Base-by-base conservation (phyloP, 2,888 invertebrate species). In the Ypsolopha sequella region DNA sequence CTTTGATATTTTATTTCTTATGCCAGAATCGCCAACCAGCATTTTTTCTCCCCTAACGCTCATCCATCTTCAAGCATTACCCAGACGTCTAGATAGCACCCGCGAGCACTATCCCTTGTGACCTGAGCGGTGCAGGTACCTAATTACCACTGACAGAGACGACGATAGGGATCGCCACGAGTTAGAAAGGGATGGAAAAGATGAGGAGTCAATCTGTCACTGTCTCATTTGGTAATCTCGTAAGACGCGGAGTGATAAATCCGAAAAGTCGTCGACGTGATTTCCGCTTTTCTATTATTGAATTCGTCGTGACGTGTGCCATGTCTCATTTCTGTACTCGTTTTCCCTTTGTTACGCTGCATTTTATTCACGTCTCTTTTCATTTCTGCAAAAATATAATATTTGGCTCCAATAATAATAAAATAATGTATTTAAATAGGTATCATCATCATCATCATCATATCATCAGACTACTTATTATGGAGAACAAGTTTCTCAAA, bases 221-320 rank as follows among this genome's bases (percentile, higher is more conserved):
- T 80, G 84, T 85, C 82, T 73, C 69, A 70, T 80, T 67, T 65
- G 65, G 76, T 85, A 82, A 82, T 84, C 85, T 81, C 75, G 76
- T 76, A 73, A 73, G 76, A 73, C 70, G 71, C 6, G 65, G 71
- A 68, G 74, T 76, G 79, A 82, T 81, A 81, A 80, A 80, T 79
- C 79, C 71, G 59, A 59, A 61, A 63, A 69, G 66, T 64, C 72
- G 68, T 67, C 55, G 57, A 64, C 66, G 70, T 73, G 79, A 80
- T 76, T 77, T 77, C 78, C 75, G 70, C 66, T 65, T 69, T 75
- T 72, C 60, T 69, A 64, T 74, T 71, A 75, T 51, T 51, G 33
- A 46, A 51, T 70, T 68, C 60, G 59, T 60, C 60, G 63, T 69
- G 71, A 71, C 70, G 59, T 57, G 57, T 62, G 66, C 69, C 67